Conservation (phyloP, 2,113 vertebrate genomes). For the Hippolais icterina region DNA sequence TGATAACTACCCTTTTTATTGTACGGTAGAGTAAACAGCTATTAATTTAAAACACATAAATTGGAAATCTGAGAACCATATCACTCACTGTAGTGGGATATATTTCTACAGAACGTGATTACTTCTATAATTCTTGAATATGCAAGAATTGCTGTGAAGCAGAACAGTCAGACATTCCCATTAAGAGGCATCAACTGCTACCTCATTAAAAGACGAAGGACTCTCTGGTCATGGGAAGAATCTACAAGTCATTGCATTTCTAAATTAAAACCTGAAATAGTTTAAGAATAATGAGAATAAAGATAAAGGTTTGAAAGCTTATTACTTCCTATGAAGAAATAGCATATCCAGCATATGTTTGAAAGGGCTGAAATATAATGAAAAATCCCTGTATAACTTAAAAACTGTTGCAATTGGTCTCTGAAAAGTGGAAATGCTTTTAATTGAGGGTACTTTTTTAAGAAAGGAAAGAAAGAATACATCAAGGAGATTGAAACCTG, state of each 20-base stretch:
- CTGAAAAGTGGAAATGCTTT: background rate
- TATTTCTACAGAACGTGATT: slow-evolving; percentile 48
- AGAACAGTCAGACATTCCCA: slow-evolving; percentile 11
- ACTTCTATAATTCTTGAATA: slow-evolving; percentile 57
- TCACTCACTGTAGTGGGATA: slow-evolving; percentile 6
- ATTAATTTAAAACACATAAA: slow-evolving; percentile 70
- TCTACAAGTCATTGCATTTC: background rate
- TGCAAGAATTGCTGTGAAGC: slow-evolving; percentile 45
- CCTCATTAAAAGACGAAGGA: slow-evolving; percentile 22
- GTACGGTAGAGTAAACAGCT: slow-evolving; percentile 51
- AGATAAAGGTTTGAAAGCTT: slow-evolving; percentile 4
- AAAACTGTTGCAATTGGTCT: background rate
- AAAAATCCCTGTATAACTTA: background rate
- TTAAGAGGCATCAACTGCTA: slow-evolving; percentile 10
- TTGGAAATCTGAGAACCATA: slow-evolving; percentile 55
- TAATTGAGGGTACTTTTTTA: background rate
- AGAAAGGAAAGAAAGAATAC: background rate
- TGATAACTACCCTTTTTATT: slow-evolving; percentile 59
- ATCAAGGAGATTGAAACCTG: background rate
- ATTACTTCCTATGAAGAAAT: background rate
- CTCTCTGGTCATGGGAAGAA: background rate
- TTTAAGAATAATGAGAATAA: background rate
- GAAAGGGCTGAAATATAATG: background rate
- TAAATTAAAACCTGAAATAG: slow-evolving; percentile 8
- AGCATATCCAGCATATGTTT: background rate